Conservation (phyloP, 2,888 invertebrate species). For the Callosobruchus maculatus region DNA sequence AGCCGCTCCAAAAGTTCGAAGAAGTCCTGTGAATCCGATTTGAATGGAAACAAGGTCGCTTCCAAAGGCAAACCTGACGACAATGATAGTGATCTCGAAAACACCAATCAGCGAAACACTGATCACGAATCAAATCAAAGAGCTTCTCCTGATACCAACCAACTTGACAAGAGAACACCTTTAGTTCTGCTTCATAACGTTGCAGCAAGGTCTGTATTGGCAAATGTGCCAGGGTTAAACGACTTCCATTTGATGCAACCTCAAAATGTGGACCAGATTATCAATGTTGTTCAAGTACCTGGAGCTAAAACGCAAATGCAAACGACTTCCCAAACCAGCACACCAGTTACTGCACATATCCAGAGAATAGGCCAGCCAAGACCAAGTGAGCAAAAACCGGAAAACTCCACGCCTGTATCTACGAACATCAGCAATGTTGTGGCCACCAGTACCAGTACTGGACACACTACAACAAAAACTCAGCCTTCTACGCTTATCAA, state of each 20-base stretch:
- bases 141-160: background rate
- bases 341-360: slow-evolving; percentile 50
- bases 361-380: slow-evolving; percentile 50
- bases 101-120: background rate
- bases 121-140: background rate
- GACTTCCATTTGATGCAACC: slow-evolving; percentile 60
- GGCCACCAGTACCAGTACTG: slow-evolving; percentile 29
- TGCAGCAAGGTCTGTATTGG: slow-evolving; percentile 38
- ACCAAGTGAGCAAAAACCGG: slow-evolving; percentile 37
- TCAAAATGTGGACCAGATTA: slow-evolving; percentile 43
- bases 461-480: slow-evolving; percentile 38
- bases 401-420: slow-evolving; percentile 25
- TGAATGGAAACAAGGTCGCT: no score
- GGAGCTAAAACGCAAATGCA: slow-evolving; percentile 36
- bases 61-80: background rate
- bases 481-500: slow-evolving; percentile 52
- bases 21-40: no score
- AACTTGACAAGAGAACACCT: background rate
- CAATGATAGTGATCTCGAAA: background rate
- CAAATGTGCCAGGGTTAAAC: slow-evolving; percentile 57
- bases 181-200: slow-evolving; percentile 4
- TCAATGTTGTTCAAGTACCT: slow-evolving; percentile 47
- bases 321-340: slow-evolving; percentile 45
- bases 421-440: slow-evolving; percentile 18
- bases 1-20: no score